Conservation (phyloP, 2,888 invertebrate species). For the Rhamphomyia laevipes region DNA sequence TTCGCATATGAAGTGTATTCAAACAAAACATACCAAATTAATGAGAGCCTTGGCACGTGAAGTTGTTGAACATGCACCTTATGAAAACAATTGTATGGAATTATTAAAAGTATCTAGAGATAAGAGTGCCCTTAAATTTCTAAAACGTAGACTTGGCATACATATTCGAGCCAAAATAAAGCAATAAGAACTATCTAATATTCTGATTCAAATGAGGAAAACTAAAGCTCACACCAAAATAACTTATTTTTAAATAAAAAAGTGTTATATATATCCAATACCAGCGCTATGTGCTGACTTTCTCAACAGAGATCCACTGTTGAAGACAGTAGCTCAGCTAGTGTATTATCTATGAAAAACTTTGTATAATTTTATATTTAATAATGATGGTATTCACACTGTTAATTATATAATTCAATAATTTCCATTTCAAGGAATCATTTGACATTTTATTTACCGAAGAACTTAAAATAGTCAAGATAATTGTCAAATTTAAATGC, state of each 20-base stretch:
- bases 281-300: no score
- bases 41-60: conserved; percentile 93
- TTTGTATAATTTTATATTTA: no score
- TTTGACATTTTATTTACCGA: no score
- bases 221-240: conserved; percentile 64
- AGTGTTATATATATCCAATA: no score
- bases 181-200: conserved; percentile 95
- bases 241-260: conserved; percentile 16
- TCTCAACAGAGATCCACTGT: no score
- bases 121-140: conserved; percentile 94
- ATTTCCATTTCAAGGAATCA: no score
- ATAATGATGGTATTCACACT: no score
- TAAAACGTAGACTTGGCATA: conserved; percentile 92
- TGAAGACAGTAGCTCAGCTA: no score
- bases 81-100: conserved; percentile 97
- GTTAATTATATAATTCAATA: no score
- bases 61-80: conserved; percentile 96
- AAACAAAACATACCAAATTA: conserved; percentile 91
- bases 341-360: no score
- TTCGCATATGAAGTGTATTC: conserved; percentile 77
- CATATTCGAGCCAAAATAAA: conserved; percentile 99
- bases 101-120: conserved; percentile 97
- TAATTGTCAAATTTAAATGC: no score
- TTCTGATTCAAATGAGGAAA: conserved; percentile 95
- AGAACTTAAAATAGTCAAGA: no score